Percentiles rank a stretch among this genome's conserved stretches.
Evolutionary conservation across 1,140 invertebrate genomes (phyloP).

Genomic region (Diprion similis): DNA sequence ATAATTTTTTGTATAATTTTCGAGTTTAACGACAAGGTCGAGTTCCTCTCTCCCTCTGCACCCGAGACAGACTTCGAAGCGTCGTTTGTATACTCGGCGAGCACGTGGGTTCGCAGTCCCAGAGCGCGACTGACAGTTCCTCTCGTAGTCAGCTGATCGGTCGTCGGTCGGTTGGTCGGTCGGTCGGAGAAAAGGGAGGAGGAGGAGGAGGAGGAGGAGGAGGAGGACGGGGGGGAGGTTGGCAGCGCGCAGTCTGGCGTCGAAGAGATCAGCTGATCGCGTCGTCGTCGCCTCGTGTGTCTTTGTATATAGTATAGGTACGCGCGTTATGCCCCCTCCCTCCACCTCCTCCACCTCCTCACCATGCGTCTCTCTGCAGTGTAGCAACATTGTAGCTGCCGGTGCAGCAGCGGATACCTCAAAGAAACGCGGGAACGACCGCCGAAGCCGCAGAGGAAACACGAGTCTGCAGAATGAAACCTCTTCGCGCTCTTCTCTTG

Average conservation of each 20-base stretch:
- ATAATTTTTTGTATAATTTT: too few relatives aligned
- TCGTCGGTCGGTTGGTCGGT: constrained; percentile 32
- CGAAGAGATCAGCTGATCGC: constrained; percentile 51
- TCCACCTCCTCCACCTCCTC: too few relatives aligned
- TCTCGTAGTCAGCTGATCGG: constrained; percentile 51
- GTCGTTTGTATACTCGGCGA: background rate
- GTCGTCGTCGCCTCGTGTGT: constrained; percentile 45
- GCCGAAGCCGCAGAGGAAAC: too few relatives aligned
- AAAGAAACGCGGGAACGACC: too few relatives aligned
- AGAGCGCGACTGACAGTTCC: constrained; percentile 46
- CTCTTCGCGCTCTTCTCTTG: too few relatives aligned
- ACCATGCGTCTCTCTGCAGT: too few relatives aligned
- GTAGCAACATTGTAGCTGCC: too few relatives aligned
- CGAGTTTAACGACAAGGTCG: too few relatives aligned
- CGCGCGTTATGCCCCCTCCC: constrained; percentile 29
- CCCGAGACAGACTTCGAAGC: background rate
- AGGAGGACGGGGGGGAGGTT: constrained; percentile 30
- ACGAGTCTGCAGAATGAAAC: too few relatives aligned
- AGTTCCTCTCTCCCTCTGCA: too few relatives aligned
- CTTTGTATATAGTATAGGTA: constrained; percentile 42
- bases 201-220: constrained; percentile 17
- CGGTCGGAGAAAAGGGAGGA: constrained; percentile 20
- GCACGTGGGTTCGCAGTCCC: constrained; percentile 37
- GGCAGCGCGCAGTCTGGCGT: constrained; percentile 50
- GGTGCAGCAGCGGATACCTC: too few relatives aligned